Conservation (phyloP, 2,113 vertebrate genomes). For the Halichoeres trimaculatus region DNA sequence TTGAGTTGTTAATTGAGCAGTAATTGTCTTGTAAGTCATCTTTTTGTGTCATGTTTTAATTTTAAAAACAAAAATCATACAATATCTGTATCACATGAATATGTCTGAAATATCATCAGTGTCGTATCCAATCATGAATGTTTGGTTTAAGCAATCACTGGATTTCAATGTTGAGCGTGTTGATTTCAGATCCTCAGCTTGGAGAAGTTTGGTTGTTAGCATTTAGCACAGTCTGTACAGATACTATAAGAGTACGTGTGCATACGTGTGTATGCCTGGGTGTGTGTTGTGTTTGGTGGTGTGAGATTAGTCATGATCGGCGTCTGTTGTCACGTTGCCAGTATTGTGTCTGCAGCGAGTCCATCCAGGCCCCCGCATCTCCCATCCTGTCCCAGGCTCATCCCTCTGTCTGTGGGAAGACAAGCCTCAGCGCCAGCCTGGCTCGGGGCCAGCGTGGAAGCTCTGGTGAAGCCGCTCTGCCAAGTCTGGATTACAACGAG, state of each 20-base stretch:
- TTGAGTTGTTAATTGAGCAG: too few species aligned
- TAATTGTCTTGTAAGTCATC: too few species aligned
- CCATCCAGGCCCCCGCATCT: constrained; percentile 71
- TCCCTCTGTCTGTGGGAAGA: constrained; percentile 78
- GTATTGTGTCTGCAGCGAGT: constrained; percentile 83
- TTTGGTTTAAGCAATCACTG: too few species aligned
- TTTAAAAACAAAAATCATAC: too few species aligned
- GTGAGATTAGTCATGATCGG: constrained; percentile 73
- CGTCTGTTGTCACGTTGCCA: constrained; percentile 80
- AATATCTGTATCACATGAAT: too few species aligned
- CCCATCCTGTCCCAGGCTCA: constrained; percentile 74
- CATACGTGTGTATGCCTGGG: too few species aligned
- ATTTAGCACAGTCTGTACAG: not conserved
- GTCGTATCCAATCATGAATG: too few species aligned
- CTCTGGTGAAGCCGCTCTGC: constrained; percentile 67
- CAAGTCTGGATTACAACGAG: constrained; percentile 75
- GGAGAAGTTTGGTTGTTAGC: not conserved
- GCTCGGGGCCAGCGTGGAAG: constrained; percentile 67
- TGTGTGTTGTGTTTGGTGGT: constrained; percentile 47
- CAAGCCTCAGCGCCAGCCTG: constrained; percentile 75
- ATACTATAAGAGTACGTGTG: not conserved
- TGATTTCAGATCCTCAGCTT: not conserved
- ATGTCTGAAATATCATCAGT: too few species aligned
- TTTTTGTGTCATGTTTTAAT: too few species aligned
- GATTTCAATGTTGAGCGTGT: too few species aligned